phyloP scores from a whole-genome alignment of 2,888 invertebrate genomes.

The Clitarchus hookeri region DNA sequence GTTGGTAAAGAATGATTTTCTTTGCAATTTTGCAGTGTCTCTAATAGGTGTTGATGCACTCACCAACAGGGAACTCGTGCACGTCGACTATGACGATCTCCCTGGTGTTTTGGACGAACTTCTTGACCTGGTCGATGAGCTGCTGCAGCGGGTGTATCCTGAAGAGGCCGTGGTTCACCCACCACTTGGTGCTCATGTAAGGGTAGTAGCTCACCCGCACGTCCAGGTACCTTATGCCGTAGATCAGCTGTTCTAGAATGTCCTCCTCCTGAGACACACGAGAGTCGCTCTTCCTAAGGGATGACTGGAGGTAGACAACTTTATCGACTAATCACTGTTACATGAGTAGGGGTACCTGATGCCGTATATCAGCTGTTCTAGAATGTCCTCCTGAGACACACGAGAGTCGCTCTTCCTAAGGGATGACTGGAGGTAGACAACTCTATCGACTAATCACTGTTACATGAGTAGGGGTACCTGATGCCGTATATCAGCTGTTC shows the following conservation, averaged over 20 bases:
- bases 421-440: background rate
- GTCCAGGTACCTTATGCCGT: constrained; percentile 65
- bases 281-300: background rate
- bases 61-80: constrained; percentile 56
- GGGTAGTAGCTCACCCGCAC: constrained; percentile 61
- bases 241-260: constrained; percentile 62
- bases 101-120: constrained; percentile 61
- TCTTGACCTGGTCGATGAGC: constrained; percentile 59
- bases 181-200: constrained; percentile 50
- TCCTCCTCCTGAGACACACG: constrained; percentile 58
- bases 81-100: constrained; percentile 65
- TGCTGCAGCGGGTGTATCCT: constrained; percentile 57
- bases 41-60: background rate
- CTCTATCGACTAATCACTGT: background rate
- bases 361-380: constrained; percentile 64
- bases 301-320: background rate
- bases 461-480: constrained; percentile 57
- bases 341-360: constrained; percentile 60
- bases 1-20: too few species aligned
- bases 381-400: constrained; percentile 58
- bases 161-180: constrained; percentile 62
- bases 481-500: constrained; percentile 64
- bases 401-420: background rate
- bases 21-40: too few species aligned
- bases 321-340: background rate